Conservation (phyloP, 1,140 invertebrate species). For the Drosophila pseudoobscura region DNA sequence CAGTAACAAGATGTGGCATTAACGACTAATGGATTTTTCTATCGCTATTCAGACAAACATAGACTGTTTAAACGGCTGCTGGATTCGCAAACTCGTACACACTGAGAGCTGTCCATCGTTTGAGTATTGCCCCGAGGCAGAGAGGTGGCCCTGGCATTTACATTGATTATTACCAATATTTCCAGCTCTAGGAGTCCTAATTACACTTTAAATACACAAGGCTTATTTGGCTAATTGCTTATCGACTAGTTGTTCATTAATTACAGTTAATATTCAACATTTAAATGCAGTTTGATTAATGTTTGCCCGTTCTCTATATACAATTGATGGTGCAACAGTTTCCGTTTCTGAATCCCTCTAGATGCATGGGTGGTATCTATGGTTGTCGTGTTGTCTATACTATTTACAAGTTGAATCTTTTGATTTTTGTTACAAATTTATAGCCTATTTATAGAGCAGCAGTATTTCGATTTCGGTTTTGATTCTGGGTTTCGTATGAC, state of each 20-base stretch:
- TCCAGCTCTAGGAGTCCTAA: constrained; percentile 52
- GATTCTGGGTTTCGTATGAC: constrained; percentile 24
- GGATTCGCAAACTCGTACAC: neutral
- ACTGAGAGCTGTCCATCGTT: neutral
- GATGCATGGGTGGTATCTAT: constrained; percentile 9
- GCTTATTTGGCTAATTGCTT: constrained; percentile 52
- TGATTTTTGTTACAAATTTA: constrained; percentile 73
- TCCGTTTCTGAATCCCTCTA: constrained; percentile 21
- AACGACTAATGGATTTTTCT: constrained; percentile 34
- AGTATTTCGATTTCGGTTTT: constrained; percentile 23
- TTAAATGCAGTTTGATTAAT: constrained; percentile 78
- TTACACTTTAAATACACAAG: constrained; percentile 60
- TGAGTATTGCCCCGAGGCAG: neutral
- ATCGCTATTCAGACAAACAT: constrained; percentile 35
- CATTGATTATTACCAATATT: constrained; percentile 23
- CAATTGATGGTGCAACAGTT: constrained; percentile 62
- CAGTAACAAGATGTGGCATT: constrained; percentile 5
- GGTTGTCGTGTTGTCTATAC: neutral
- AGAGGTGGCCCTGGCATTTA: neutral
- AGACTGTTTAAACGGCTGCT: constrained; percentile 7
- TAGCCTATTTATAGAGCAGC: constrained; percentile 48
- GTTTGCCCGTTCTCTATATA: constrained; percentile 66
- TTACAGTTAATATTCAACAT: constrained; percentile 70
- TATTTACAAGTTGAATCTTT: constrained; percentile 64
- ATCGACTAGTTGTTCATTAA: constrained; percentile 58